Evolutionary conservation across 2,888 invertebrate species (phyloP).

Genomic region (Drosophila kambysellisi): DNA sequence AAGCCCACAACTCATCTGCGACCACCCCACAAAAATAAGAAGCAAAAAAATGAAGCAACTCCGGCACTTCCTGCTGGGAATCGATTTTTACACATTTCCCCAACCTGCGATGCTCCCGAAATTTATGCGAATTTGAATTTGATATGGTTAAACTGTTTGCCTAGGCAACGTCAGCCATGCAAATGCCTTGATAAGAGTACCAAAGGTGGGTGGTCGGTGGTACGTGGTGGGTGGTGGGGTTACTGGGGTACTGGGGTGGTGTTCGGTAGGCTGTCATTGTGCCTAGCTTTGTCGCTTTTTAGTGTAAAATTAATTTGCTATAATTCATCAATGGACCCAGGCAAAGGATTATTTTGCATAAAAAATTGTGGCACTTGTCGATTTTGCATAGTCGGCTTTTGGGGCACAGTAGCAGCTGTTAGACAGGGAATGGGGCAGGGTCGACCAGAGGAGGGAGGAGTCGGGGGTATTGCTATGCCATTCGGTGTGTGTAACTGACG

Average conservation of each 20-base stretch:
- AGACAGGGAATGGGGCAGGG: conserved; percentile 2
- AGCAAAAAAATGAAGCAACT: conserved; percentile 48
- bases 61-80: conserved; percentile 63
- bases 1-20: conserved; percentile 54
- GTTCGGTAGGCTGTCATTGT: conserved; percentile 45
- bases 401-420: conserved; percentile 30
- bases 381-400: conserved; percentile 64
- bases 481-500: conserved; percentile 65
- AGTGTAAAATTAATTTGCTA: conserved; percentile 83
- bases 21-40: conserved; percentile 14
- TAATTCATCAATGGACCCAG: conserved; percentile 80
- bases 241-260: background rate
- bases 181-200: conserved; percentile 68
- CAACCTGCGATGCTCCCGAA: conserved; percentile 44
- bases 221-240: background rate
- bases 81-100: conserved; percentile 62
- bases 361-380: conserved; percentile 74
- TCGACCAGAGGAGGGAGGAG: background rate
- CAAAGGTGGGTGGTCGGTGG: background rate
- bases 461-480: conserved; percentile 11
- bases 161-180: conserved; percentile 73
- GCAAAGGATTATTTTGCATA: conserved; percentile 72
- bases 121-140: conserved; percentile 79
- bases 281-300: conserved; percentile 69
- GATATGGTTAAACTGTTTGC: conserved; percentile 79